Evolutionary conservation across 2,113 vertebrate genomes (phyloP).

Genomic region (Chiloscyllium plagiosum): DNA sequence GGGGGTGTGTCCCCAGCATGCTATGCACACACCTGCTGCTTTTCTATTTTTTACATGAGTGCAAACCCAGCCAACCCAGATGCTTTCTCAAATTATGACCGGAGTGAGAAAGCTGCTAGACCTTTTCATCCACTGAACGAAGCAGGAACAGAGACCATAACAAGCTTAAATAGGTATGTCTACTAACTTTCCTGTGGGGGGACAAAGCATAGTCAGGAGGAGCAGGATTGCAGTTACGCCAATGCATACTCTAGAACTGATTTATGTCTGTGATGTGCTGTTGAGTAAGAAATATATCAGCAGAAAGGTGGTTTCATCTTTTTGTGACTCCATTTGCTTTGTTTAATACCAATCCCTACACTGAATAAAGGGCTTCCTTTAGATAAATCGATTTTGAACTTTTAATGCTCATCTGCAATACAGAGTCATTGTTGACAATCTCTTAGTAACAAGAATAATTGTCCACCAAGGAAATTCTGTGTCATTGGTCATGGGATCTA

Average conservation of each 20-base stretch:
- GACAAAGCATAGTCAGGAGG: no score
- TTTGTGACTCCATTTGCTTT: no score
- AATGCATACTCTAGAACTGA: constrained; percentile 62
- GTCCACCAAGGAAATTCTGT: no score
- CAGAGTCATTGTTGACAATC: no score
- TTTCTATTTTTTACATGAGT: background rate
- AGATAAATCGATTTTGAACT: no score
- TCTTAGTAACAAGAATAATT: no score
- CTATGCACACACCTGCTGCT: background rate
- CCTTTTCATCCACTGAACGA: background rate
- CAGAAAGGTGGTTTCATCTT: no score
- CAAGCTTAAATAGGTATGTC: background rate
- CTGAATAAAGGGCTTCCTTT: no score
- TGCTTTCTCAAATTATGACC: background rate
- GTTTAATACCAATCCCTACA: no score
- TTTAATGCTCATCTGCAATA: no score
- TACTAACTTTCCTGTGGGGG: background rate
- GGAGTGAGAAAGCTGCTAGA: background rate
- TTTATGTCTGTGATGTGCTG: constrained; percentile 53
- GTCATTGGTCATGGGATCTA: no score
- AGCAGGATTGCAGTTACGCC: constrained; percentile 56
- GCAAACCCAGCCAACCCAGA: background rate
- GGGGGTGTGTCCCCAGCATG: background rate
- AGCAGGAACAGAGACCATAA: background rate
- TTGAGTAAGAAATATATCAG: no score